Base-by-base conservation (phyloP, 2,888 invertebrate species). In the Ariolimax columbianus region DNA sequence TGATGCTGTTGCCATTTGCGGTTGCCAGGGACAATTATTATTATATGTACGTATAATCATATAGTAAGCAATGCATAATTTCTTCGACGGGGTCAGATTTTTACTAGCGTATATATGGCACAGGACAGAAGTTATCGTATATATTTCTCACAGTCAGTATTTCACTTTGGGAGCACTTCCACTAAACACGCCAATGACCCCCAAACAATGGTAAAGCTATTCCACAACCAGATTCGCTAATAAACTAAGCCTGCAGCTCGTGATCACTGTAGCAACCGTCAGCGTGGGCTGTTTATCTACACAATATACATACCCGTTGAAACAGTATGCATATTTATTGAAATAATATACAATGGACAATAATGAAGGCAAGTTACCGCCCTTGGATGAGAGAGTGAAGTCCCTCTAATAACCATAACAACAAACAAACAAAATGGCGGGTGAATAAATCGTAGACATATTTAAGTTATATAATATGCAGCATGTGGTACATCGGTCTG, bases 251-350 rank as follows among this genome's bases (percentile, higher is more conserved):
- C 81, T 51, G 43, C 6, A 81, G 43, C 55, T 72, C 38, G 72
- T 72, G 72, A 81, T 81, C 81, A 72, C 26, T 36, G 72, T 14
- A 51, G n/a, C 51, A 30, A 40, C 51, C 51, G 3, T 47, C 19
- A 6, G 4, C n/a, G 38, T 33, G 26, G 81, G 72, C 72, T 81
- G 72, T 81, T 81, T 81, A 81, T 51, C 68, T 51, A 81, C 38
- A 81, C 51, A 81, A 81, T 81, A 81, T 72, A 43, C 81, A 81
- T 81, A 81, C 51, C 72, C 55, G 59, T 7, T 55, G 81, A 81
- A 59, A 72, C 51, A 72, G 47, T 81, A 0, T 14, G 72, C 51
- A 81, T 81, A 81, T 81, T 81, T 81, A 72, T 72, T 81, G 81
- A 81, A 81, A 72, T 70, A 81, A 81, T 81, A 81, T 55, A 81